These are phyloP conservation scores for Meloidogyne chitwoodi DNA, from an alignment of 1,140 invertebrate species.

Conservation along the genomic window DNA sequence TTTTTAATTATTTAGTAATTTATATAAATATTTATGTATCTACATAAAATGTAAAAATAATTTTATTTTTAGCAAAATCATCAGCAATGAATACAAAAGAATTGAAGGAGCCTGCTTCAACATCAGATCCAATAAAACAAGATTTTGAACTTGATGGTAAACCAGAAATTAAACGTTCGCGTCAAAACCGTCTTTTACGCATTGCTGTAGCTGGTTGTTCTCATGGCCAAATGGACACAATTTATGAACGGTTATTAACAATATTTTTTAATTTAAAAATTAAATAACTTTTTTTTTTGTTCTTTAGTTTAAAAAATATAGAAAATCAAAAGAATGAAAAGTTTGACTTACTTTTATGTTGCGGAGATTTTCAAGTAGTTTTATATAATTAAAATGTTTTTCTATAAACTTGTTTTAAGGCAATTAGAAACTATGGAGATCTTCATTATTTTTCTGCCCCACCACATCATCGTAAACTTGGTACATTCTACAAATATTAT, in stretches of 20 bases:
- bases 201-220: constrained; percentile 92
- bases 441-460: constrained; percentile 86
- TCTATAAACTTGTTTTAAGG: constrained; percentile 34
- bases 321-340: constrained; percentile 68
- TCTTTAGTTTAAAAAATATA: constrained; percentile 62
- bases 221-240: constrained; percentile 91
- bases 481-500: constrained; percentile 94
- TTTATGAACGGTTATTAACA: constrained; percentile 71
- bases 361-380: constrained; percentile 79
- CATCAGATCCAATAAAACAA: not conserved
- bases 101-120: not conserved
- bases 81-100: not conserved
- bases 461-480: constrained; percentile 82
- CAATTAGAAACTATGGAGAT: constrained; percentile 64
- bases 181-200: not conserved
- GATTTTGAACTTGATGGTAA: not conserved
- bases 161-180: not conserved
- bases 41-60: too few relatives aligned
- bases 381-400: not conserved
- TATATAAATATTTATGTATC: too few relatives aligned
- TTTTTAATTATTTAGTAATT: too few relatives aligned
- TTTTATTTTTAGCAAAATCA: not conserved
- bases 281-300: not conserved
- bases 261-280: not conserved
- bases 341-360: constrained; percentile 83